A percentile compares a stretch with the other conserved stretches of the same genome.
These are phyloP conservation scores for Actinia tenebrosa DNA, from an alignment of 64 coral and sea anemone genomes.

Conservation along the genomic window DNA sequence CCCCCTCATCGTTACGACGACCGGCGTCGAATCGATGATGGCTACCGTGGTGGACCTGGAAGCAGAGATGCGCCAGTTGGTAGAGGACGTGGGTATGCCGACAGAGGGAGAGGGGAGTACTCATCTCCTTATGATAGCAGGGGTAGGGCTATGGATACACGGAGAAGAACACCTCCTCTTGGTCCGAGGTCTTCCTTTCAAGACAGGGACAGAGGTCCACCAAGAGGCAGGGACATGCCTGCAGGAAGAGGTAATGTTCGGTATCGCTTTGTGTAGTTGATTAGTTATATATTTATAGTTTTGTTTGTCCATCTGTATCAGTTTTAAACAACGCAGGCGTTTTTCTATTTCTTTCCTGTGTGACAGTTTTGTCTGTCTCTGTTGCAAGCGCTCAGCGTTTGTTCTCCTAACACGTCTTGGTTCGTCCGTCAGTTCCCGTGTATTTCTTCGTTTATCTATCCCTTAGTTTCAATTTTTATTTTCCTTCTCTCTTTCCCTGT, in stretches of 20 bases:
- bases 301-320: neutral
- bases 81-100: slow-evolving; percentile 25
- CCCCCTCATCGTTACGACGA: slow-evolving; percentile 49
- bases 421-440: too few relatives aligned
- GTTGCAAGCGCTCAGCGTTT: too few relatives aligned
- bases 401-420: too few relatives aligned
- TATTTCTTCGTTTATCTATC: too few relatives aligned
- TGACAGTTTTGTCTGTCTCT: too few relatives aligned
- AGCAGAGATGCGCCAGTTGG: slow-evolving; percentile 24
- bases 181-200: slow-evolving; percentile 27
- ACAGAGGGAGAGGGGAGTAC: slow-evolving; percentile 35
- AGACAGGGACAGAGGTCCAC: slow-evolving; percentile 23
- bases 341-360: too few relatives aligned
- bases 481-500: neutral
- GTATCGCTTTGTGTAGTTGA: too few relatives aligned
- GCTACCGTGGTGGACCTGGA: slow-evolving; percentile 36
- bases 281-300: neutral
- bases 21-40: slow-evolving; percentile 41
- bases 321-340: too few relatives aligned
- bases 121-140: slow-evolving; percentile 49
- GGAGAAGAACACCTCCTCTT: slow-evolving; percentile 44
- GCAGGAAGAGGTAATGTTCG: slow-evolving; percentile 26
- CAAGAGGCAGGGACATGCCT: slow-evolving; percentile 35
- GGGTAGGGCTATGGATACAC: slow-evolving; percentile 20
- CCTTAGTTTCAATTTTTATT: neutral